These are phyloP conservation scores for Phymatocera aterrima DNA, from an alignment of 2,888 invertebrate genomes.

Conservation along the genomic window DNA sequence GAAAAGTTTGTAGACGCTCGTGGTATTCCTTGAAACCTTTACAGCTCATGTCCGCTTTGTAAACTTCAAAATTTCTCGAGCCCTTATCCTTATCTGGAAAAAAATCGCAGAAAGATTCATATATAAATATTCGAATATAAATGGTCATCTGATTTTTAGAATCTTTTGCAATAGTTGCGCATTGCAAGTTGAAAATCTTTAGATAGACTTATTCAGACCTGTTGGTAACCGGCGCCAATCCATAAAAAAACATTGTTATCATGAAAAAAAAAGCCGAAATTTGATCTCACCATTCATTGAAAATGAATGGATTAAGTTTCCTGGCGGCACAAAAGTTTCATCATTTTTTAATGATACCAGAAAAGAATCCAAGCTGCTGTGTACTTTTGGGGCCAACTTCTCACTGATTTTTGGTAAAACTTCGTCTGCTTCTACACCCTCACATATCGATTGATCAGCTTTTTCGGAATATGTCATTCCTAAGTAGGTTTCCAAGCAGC, in stretches of 20 bases:
- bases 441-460: constrained; percentile 78
- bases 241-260: neutral
- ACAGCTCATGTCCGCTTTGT: constrained; percentile 83
- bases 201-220: neutral
- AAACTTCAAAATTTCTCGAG: constrained; percentile 84
- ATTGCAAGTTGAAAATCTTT: neutral
- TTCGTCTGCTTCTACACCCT: constrained; percentile 85
- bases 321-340: constrained; percentile 86
- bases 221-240: neutral
- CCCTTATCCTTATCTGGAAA: constrained; percentile 62
- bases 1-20: constrained; percentile 90
- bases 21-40: constrained; percentile 89
- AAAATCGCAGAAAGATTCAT: too few relatives aligned
- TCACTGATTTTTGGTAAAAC: constrained; percentile 82
- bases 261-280: neutral
- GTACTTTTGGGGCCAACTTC: constrained; percentile 83
- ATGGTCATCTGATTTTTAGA: constrained; percentile 49
- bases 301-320: constrained; percentile 82
- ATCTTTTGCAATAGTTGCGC: constrained; percentile 49
- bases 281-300: constrained; percentile 71
- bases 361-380: constrained; percentile 85
- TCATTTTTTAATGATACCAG: constrained; percentile 83
- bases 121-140: constrained; percentile 45
- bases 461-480: constrained; percentile 85
- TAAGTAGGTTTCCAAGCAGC: constrained; percentile 87